A percentile compares a stretch with the other conserved stretches of the same genome.
Conservation (phyloP, 2,113 vertebrate genomes). For the Dromas ardeola region DNA sequence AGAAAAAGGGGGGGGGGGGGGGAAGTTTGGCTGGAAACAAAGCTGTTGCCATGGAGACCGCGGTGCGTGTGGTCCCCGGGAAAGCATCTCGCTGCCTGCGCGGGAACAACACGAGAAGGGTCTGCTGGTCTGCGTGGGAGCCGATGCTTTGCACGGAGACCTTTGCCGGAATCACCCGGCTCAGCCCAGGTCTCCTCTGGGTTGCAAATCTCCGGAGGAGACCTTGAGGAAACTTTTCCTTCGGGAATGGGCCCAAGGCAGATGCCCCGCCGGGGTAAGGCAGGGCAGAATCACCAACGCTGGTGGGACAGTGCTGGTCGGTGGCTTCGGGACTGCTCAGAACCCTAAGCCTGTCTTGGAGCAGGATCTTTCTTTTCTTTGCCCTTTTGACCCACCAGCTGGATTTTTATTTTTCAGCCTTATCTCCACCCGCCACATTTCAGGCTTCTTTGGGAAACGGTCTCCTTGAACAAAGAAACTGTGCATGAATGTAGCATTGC, state of each 20-base stretch:
- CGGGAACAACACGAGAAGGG: background rate
- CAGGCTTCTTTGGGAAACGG: background rate
- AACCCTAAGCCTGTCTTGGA: background rate
- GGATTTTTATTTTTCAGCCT: conserved; percentile 44
- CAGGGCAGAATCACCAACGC: background rate
- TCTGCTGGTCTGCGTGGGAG: background rate
- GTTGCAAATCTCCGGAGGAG: background rate
- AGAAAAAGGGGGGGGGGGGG: rapidly evolving
- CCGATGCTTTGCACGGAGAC: background rate
- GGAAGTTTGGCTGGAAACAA: conserved; percentile 51
- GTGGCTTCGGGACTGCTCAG: background rate
- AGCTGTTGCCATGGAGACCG: conserved; percentile 5
- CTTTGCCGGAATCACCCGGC: background rate
- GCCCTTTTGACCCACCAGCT: background rate
- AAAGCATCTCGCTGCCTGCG: background rate
- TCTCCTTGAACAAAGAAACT: conserved; percentile 27
- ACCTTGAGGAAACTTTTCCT: background rate
- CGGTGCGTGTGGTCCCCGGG: background rate
- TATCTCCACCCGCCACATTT: conserved; percentile 37
- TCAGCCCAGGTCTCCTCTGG: background rate
- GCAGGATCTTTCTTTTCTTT: background rate
- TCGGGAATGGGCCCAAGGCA: background rate
- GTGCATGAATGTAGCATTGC: background rate
- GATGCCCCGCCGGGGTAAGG: background rate
- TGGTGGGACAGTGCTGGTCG: rapidly evolving